Evolutionary conservation across 2,113 vertebrate genomes (phyloP).

Genomic region (Trogon surrucura): DNA sequence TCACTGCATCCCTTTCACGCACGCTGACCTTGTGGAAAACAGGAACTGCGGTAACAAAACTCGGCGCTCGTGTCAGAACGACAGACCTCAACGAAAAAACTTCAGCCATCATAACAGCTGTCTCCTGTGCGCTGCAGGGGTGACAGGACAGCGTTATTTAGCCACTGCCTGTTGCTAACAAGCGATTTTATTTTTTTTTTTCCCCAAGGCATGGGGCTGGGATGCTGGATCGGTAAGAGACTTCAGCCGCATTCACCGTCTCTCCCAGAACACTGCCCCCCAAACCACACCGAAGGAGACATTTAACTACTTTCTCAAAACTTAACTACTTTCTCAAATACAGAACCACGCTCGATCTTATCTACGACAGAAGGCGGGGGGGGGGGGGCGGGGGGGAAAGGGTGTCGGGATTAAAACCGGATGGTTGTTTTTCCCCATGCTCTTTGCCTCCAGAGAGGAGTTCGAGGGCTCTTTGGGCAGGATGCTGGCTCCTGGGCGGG

Average conservation of each 20-base stretch:
- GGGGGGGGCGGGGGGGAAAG: not conserved
- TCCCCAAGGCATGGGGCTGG: not conserved
- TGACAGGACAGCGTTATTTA: slow-evolving; percentile 15
- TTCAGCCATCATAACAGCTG: slow-evolving; percentile 24
- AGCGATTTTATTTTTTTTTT: not conserved
- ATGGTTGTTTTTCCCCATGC: not conserved
- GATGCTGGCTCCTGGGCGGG: not conserved
- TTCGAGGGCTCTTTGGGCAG: not conserved
- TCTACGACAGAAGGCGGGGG: not conserved
- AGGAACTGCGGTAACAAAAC: slow-evolving; percentile 59
- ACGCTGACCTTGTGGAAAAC: slow-evolving; percentile 58
- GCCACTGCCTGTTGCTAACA: slow-evolving; percentile 1
- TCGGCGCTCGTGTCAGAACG: slow-evolving; percentile 38
- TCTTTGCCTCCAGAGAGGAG: not conserved
- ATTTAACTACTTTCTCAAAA: not conserved
- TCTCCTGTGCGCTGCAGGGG: not conserved
- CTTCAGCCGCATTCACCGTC: not conserved
- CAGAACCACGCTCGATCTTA: not conserved
- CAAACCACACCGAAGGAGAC: not conserved
- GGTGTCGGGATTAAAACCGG: not conserved
- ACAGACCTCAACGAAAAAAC: slow-evolving; percentile 42
- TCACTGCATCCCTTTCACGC: slow-evolving; percentile 62
- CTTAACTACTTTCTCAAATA: not conserved
- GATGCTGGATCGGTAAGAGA: not conserved
- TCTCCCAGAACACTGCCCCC: not conserved